Percentiles rank a stretch among this genome's conserved stretches.
Evolutionary conservation across 2,797 vertebrate genomes (phyloP).

Genomic region (Caiman crocodilus): DNA sequence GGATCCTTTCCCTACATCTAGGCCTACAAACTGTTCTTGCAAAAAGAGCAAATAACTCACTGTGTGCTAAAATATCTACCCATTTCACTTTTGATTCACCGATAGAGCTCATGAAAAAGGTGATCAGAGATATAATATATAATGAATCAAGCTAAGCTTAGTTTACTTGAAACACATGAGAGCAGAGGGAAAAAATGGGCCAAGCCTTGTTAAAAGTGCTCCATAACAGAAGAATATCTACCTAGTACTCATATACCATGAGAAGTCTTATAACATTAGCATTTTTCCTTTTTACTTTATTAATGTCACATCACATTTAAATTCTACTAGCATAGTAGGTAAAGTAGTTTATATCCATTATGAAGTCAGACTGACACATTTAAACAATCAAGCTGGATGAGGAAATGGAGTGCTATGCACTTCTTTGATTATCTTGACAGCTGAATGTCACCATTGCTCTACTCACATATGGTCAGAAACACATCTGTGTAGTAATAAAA

Average conservation of each 20-base stretch:
- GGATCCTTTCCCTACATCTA: neutral
- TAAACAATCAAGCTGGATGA: neutral
- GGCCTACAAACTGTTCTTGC: neutral
- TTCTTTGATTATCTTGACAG: slow-evolving; percentile 39
- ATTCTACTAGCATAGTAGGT: neutral
- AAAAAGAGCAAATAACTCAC: slow-evolving; percentile 12
- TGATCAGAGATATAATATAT: neutral
- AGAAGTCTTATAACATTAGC: neutral
- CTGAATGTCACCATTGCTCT: slow-evolving; percentile 11
- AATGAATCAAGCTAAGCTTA: neutral
- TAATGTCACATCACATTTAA: neutral
- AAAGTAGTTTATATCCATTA: slow-evolving; percentile 6
- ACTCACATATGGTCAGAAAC: slow-evolving; percentile 23
- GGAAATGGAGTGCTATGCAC: neutral
- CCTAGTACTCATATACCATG: neutral
- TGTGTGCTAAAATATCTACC: neutral
- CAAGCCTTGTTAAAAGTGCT: neutral
- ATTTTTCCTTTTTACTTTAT: slow-evolving; percentile 26
- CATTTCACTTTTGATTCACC: slow-evolving; percentile 4
- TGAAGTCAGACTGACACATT: slow-evolving; percentile 7
- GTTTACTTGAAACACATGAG: neutral
- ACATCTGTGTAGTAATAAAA: slow-evolving; percentile 23
- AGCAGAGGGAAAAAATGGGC: neutral
- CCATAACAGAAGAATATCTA: neutral
- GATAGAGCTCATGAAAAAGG: neutral